Base-by-base conservation (phyloP, 1,140 invertebrate species). In the Bicyclus anynana region DNA sequence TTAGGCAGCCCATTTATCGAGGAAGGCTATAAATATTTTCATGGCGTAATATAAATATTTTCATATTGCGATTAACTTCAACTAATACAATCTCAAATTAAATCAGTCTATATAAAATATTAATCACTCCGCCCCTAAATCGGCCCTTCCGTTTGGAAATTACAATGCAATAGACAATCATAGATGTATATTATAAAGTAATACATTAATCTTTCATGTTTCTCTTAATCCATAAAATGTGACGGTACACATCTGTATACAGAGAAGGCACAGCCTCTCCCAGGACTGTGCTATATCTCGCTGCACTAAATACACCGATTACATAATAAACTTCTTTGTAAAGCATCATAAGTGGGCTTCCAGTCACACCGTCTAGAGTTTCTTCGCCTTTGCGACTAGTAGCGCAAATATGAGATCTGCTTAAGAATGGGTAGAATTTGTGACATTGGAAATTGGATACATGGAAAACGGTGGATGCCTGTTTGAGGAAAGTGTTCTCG, bases 301-400 rank as follows among this genome's bases (percentile, higher is more conserved):
- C 85, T 0, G 82, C 84, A 51, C 84, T 87, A 0, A 87, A 81
- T 5, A 87, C 54, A 4, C 84, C 80, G 5, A 77, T 72, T 0
- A 84, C 52, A 52, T 73, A 81, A 46, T 81, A 81, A n/a, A 69
- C 77, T 13, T 69, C 74, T 54, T 66, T 59, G 12, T 79, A 79
- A 13, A 78, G 16, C 62, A 80, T 74, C 84, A 87, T 87, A 2
- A 87, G 57, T 3, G 84, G 82, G 10, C 82, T 81, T n/a, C 81
- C 82, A 0, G 82, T 86, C 37, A 86, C 83, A 4, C 84, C 84
- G 67, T 77, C 81, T 29, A 80, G 84, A 1, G 82, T 84, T 51
- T 87, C 82, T 53, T 87, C 70, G 1, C 81, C 81, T 2, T 63
- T 74, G 5, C 74, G 63, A 0, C 81, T 81, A 1, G 70, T 78